Conservation (phyloP, 37 sponge, comb jelly and placozoan species). For the Hormiphora californensis region DNA sequence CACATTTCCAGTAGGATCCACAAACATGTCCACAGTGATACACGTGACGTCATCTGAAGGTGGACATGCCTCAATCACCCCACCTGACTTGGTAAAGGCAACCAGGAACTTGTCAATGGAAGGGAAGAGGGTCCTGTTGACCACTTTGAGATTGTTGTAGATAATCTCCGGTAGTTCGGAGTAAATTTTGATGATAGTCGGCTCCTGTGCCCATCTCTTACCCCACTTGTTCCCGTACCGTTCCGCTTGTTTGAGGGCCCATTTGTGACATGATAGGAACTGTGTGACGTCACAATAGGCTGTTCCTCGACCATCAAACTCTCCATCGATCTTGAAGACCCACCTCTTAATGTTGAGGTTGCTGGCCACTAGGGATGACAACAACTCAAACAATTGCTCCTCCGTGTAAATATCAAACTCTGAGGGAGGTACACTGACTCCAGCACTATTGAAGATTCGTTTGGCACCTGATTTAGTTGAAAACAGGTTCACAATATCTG, state of each 20-base stretch:
- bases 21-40: conserved; percentile 73
- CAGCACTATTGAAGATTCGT: conserved; percentile 54
- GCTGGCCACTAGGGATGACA: conserved; percentile 64
- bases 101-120: conserved; percentile 55
- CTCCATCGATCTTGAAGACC: conserved; percentile 76
- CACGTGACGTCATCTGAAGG: conserved; percentile 79
- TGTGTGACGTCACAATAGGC: conserved; percentile 81
- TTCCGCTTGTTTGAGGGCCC: conserved; percentile 75
- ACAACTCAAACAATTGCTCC: conserved; percentile 64
- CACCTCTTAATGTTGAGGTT: conserved; percentile 65
- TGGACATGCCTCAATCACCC: conserved; percentile 84
- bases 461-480: conserved; percentile 70
- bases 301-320: conserved; percentile 68
- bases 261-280: conserved; percentile 64
- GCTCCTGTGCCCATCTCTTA: conserved; percentile 75
- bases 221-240: conserved; percentile 79
- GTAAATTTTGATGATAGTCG: conserved; percentile 53
- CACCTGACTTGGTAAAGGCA: conserved; percentile 57
- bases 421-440: conserved; percentile 61
- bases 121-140: conserved; percentile 55
- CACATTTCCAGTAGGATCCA: conserved; percentile 71
- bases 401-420: conserved; percentile 68
- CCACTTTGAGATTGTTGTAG: conserved; percentile 48
- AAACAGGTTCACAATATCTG: conserved; percentile 66
- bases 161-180: conserved; percentile 59